A percentile compares a stretch with the other conserved stretches of the same genome.
Evolutionary conservation across 2,888 invertebrate genomes (phyloP).

Genomic region (Limenitis camilla): DNA sequence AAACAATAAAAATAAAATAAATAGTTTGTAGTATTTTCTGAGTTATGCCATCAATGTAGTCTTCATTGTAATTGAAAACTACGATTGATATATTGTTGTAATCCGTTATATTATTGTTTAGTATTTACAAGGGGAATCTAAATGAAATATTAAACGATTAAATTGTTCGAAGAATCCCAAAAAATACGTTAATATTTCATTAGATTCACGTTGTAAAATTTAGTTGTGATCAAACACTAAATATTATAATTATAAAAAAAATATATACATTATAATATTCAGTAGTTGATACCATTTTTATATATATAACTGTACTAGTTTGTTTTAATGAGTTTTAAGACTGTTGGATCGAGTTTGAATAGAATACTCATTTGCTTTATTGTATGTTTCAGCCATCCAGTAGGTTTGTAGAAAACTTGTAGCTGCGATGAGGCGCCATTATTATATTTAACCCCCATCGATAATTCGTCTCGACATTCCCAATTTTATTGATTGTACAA

Average conservation of each 20-base stretch:
- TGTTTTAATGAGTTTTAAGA: slow-evolving; percentile 22
- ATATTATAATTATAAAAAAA: slow-evolving; percentile 13
- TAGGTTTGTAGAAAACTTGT: slow-evolving; percentile 64
- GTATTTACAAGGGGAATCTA: background rate
- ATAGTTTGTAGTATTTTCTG: slow-evolving; percentile 28
- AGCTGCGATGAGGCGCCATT: slow-evolving; percentile 61
- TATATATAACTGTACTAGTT: slow-evolving; percentile 14
- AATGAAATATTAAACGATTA: background rate
- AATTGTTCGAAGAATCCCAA: background rate
- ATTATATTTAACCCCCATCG: slow-evolving; percentile 26
- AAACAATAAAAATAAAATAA: slow-evolving; percentile 10
- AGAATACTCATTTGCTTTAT: slow-evolving; percentile 23
- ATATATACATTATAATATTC: slow-evolving; percentile 2
- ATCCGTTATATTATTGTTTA: slow-evolving; percentile 30
- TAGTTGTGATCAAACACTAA: background rate
- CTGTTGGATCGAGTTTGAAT: slow-evolving; percentile 19
- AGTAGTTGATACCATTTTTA: background rate
- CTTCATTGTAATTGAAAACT: slow-evolving; percentile 57
- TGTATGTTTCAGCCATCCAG: slow-evolving; percentile 48
- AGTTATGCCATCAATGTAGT: slow-evolving; percentile 47
- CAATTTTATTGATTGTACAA: slow-evolving; percentile 27
- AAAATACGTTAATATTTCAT: background rate
- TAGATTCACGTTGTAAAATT: background rate
- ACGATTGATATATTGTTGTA: slow-evolving; percentile 44
- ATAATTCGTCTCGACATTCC: slow-evolving; percentile 52